These are phyloP conservation scores for Otolemur crassicaudatus DNA, from an alignment of 2,797 vertebrate species.

Conservation along the genomic window DNA sequence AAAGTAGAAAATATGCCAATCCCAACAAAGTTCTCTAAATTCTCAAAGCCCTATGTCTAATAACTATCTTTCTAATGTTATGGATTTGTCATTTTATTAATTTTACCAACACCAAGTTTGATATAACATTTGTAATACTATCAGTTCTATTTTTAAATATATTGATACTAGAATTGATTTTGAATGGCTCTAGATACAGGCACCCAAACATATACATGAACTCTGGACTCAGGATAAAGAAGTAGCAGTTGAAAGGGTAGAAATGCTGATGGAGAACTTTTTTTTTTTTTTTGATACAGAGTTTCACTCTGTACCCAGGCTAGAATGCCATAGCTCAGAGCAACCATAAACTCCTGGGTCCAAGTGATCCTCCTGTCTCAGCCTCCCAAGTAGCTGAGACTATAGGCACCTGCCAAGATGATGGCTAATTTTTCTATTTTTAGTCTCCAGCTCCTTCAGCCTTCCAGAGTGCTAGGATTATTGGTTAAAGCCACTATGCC, in stretches of 20 bases:
- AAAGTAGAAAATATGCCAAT: background rate
- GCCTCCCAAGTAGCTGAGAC: too few relatives aligned
- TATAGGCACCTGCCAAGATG: too few relatives aligned
- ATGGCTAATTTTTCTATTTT: too few relatives aligned
- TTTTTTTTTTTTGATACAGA: too few relatives aligned
- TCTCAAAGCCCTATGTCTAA: constrained; percentile 15
- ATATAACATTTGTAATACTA: background rate
- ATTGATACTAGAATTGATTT: constrained; percentile 40
- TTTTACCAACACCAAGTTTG: constrained; percentile 30
- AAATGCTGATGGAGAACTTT: background rate
- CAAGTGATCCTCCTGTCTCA: too few relatives aligned
- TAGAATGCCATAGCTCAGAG: too few relatives aligned
- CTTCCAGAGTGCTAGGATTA: too few relatives aligned
- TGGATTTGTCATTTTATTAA: constrained; percentile 29
- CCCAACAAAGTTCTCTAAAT: constrained; percentile 34
- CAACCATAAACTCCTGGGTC: too few relatives aligned
- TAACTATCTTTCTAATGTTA: constrained; percentile 36
- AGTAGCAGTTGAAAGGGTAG: background rate
- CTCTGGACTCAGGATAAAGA: background rate
- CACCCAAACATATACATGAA: background rate
- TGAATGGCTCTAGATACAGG: background rate
- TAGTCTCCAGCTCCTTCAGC: too few relatives aligned
- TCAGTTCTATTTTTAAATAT: constrained; percentile 33
- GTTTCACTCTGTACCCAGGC: too few relatives aligned
- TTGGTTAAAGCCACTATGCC: too few relatives aligned